Evolutionary conservation across 1,140 invertebrate species (phyloP).

Genomic region (Sinella curviseta): DNA sequence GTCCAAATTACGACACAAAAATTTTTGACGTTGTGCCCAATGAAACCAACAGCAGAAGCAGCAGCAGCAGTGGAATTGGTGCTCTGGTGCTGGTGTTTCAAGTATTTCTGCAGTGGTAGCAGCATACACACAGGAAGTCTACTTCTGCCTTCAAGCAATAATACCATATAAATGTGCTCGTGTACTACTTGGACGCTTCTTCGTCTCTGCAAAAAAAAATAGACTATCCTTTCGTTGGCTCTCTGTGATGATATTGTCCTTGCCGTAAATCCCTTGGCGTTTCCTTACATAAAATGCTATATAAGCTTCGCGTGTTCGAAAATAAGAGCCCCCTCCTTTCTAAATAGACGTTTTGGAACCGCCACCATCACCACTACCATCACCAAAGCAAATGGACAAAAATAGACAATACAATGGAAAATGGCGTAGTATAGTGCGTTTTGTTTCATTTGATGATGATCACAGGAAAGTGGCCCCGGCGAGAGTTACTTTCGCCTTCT

Average conservation of each 20-base stretch:
- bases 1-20: constrained; percentile 50
- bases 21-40: constrained; percentile 49
- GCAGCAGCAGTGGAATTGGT: background rate
- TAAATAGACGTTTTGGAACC: background rate
- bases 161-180: background rate
- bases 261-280: constrained; percentile 19
- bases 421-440: background rate
- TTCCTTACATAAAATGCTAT: background rate
- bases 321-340: background rate
- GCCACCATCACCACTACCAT: background rate
- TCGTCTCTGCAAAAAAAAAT: constrained; percentile 4
- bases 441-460: constrained; percentile 4
- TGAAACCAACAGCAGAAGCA: too few relatives aligned
- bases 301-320: background rate
- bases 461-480: background rate
- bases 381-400: background rate
- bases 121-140: background rate
- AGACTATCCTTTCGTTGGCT: background rate
- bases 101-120: constrained; percentile 5
- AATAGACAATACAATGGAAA: background rate
- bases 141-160: background rate
- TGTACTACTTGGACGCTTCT: background rate
- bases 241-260: constrained; percentile 18
- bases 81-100: background rate
- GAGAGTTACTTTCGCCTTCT: constrained; percentile 18